Evolutionary conservation across 1,140 invertebrate species (phyloP).

Genomic region (Cherax destructor): DNA sequence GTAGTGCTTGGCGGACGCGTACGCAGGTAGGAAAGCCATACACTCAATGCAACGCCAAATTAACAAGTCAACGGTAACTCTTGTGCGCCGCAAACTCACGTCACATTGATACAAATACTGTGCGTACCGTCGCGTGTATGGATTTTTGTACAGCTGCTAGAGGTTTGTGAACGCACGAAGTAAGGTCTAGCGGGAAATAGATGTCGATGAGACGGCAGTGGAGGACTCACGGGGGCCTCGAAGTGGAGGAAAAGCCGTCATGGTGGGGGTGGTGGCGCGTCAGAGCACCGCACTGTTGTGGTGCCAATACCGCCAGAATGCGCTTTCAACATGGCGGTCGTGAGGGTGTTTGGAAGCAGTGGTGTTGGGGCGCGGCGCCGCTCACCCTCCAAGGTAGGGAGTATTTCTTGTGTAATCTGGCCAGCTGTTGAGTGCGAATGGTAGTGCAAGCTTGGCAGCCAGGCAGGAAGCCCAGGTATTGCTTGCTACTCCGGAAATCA

Average conservation of each 20-base stretch:
- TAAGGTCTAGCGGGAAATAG: neutral
- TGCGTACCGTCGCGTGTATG: neutral
- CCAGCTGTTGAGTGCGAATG: neutral
- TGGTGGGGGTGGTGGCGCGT: neutral
- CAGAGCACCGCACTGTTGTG: neutral
- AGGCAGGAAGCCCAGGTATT: too few relatives aligned
- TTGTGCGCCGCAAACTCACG: neutral
- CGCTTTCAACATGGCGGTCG: conserved; percentile 43
- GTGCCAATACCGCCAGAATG: neutral
- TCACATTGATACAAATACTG: neutral
- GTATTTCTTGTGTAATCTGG: neutral
- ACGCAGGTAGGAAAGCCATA: conserved; percentile 45
- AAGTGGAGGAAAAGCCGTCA: neutral
- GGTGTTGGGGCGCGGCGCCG: neutral
- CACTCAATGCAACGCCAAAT: conserved; percentile 50
- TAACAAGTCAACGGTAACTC: conserved; percentile 7
- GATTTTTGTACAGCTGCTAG: neutral
- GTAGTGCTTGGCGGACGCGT: neutral
- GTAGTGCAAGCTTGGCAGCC: neutral
- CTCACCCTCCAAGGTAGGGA: conserved; percentile 27
- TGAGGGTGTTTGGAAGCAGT: neutral
- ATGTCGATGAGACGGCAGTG: neutral
- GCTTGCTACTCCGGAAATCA: too few relatives aligned
- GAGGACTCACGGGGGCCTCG: neutral
- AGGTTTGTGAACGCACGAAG: neutral